A percentile compares a stretch with the other conserved stretches of the same genome.
phyloP scores from a whole-genome alignment of 2,113 vertebrate species.

The Oryzias woworae region DNA sequence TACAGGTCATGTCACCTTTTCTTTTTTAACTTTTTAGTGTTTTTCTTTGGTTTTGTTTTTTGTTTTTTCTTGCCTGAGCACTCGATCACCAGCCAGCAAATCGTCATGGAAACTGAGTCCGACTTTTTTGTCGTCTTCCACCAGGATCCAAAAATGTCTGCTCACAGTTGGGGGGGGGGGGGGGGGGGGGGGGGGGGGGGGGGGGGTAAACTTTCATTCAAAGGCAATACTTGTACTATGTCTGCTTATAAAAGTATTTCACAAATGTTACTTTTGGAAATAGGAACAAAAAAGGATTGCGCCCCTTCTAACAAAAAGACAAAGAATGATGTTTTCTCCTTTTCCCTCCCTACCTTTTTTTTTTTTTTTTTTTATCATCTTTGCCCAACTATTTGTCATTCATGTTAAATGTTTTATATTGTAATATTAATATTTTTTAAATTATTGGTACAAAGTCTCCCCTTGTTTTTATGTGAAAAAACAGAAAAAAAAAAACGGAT shows the following conservation, averaged over 20 bases:
- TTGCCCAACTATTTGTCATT: slow-evolving; percentile 50
- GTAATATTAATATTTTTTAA: slow-evolving; percentile 77
- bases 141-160: slow-evolving; percentile 47
- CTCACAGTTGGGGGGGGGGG: neutral
- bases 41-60: slow-evolving; percentile 1
- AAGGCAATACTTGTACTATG: too few species aligned
- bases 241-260: slow-evolving; percentile 57
- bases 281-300: slow-evolving; percentile 52
- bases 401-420: slow-evolving; percentile 76
- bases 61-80: slow-evolving; percentile 68
- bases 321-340: slow-evolving; percentile 22
- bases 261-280: slow-evolving; percentile 36
- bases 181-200: slow-evolving; percentile 26
- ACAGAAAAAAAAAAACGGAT: slow-evolving; percentile 43
- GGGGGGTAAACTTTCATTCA: too few species aligned
- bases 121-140: slow-evolving; percentile 60
- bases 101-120: slow-evolving; percentile 21
- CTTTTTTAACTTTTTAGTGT: slow-evolving; percentile 25
- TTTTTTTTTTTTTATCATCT: neutral
- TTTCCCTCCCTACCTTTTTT: slow-evolving; percentile 33
- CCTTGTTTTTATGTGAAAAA: slow-evolving; percentile 65
- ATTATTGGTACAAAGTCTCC: slow-evolving; percentile 73
- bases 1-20: slow-evolving; percentile 69
- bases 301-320: slow-evolving; percentile 8
- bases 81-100: slow-evolving; percentile 76